phyloP scores from a whole-genome alignment of 1,140 invertebrate genomes.

The Pseudachorutes palmiensis region DNA sequence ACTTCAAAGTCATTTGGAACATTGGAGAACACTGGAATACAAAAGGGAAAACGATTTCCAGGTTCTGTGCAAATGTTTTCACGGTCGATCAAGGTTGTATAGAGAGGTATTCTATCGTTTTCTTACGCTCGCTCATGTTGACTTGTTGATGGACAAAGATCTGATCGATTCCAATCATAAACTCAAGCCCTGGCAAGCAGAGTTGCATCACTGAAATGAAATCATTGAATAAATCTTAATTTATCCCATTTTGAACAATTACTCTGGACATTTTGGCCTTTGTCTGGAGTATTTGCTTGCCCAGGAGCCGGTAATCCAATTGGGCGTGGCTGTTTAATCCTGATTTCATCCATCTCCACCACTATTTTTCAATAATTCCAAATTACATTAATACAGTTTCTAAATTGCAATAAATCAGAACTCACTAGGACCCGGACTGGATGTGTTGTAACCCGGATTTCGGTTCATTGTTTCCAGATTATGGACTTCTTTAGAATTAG shows the following conservation, averaged over 20 bases:
- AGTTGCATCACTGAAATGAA: constrained; percentile 41
- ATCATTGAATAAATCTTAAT: neutral
- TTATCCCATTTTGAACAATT: neutral
- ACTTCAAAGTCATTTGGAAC: constrained; percentile 10
- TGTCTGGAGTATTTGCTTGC: no score
- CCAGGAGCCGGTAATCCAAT: neutral
- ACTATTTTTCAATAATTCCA: neutral
- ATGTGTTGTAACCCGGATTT: neutral
- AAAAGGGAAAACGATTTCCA: neutral
- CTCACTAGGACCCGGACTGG: neutral
- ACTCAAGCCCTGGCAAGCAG: constrained; percentile 84
- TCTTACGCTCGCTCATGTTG: constrained; percentile 65
- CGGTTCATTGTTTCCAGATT: neutral
- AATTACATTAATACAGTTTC: no score
- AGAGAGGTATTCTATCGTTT: neutral
- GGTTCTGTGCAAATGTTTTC: no score
- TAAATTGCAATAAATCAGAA: no score
- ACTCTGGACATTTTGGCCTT: neutral
- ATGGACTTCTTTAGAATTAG: no score
- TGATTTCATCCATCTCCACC: neutral
- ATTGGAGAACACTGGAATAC: constrained; percentile 4
- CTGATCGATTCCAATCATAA: constrained; percentile 80
- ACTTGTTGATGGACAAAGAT: constrained; percentile 78
- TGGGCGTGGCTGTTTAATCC: neutral
- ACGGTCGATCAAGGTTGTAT: neutral